Percentiles rank a stretch among this genome's conserved stretches.
phyloP scores from a whole-genome alignment of 1,140 invertebrate species.

The Zaprionus kolodkinae region DNA sequence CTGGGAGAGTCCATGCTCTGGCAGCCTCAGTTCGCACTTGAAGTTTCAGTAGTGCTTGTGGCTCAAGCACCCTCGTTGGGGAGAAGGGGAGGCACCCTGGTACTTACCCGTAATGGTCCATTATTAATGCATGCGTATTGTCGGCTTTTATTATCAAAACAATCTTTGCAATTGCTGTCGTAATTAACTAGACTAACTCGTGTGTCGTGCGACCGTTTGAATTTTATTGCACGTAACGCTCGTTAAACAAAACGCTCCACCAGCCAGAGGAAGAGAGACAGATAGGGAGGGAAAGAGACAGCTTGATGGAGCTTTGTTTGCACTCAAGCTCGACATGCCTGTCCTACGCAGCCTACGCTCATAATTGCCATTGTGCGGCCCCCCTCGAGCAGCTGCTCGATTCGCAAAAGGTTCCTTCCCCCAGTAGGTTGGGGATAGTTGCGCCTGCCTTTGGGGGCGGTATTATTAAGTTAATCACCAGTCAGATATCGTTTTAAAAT shows the following conservation, averaged over 20 bases:
- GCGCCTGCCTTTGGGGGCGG: not conserved
- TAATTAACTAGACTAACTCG: slow-evolving; percentile 52
- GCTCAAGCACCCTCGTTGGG: not conserved
- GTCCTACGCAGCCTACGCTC: not conserved
- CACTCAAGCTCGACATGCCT: not conserved
- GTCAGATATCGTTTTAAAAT: slow-evolving; percentile 65
- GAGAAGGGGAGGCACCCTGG: too few species aligned
- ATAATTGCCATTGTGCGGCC: slow-evolving; percentile 15
- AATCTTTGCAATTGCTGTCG: slow-evolving; percentile 20
- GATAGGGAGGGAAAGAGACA: not conserved
- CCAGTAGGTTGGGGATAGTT: not conserved
- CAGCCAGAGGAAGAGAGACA: not conserved
- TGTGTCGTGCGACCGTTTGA: slow-evolving; percentile 46
- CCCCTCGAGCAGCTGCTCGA: slow-evolving; percentile 37
- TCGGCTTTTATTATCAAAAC: slow-evolving; percentile 25
- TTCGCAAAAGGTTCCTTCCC: too few species aligned
- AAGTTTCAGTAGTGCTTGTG: not conserved
- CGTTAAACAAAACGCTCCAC: slow-evolving; percentile 52
- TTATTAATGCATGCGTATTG: slow-evolving; percentile 22
- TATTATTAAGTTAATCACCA: slow-evolving; percentile 24
- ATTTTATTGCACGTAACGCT: slow-evolving; percentile 43
- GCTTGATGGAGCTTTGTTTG: not conserved
- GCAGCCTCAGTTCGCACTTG: not conserved
- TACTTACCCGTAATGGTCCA: slow-evolving; percentile 23
- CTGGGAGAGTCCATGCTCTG: not conserved